Percentiles rank a stretch among this genome's conserved stretches.
These are phyloP conservation scores for Caenorhabditis uteleia DNA, from an alignment of 2,888 invertebrate genomes.

Conservation along the genomic window DNA sequence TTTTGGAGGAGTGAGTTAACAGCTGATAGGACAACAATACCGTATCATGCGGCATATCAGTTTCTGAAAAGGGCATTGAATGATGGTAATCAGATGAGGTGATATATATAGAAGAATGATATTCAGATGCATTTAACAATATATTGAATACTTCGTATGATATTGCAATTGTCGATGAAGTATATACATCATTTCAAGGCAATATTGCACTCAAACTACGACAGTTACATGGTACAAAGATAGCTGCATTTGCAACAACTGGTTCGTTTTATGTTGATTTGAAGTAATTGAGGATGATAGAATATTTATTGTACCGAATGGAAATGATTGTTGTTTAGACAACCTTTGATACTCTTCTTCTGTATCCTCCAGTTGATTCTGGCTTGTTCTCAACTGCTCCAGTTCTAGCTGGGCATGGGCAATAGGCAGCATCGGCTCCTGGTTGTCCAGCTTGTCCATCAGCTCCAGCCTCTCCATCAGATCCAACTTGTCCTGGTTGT, in stretches of 20 bases:
- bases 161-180: conserved; percentile 40
- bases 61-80: no score
- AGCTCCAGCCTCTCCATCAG: conserved; percentile 42
- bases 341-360: conserved; percentile 37
- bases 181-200: conserved; percentile 35
- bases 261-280: conserved; percentile 13
- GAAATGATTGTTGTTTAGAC: conserved; percentile 22
- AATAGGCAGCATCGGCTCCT: conserved; percentile 41
- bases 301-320: conserved; percentile 7
- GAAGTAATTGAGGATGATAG: neutral
- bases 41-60: no score
- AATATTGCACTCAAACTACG: conserved; percentile 38
- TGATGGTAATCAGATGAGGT: no score
- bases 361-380: conserved; percentile 23
- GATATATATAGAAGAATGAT: no score
- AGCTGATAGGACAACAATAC: neutral
- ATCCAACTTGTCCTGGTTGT: conserved; percentile 38
- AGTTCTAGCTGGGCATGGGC: conserved; percentile 38
- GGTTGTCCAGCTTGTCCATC: conserved; percentile 41
- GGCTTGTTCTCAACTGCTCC: conserved; percentile 33
- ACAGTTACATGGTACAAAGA: conserved; percentile 29
- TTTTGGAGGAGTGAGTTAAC: conserved; percentile 37
- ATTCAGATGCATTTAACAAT: no score
- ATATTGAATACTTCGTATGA: conserved; percentile 31
- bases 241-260: conserved; percentile 43